phyloP scores from a whole-genome alignment of 2,113 vertebrate species.

The Cervus canadensis region DNA sequence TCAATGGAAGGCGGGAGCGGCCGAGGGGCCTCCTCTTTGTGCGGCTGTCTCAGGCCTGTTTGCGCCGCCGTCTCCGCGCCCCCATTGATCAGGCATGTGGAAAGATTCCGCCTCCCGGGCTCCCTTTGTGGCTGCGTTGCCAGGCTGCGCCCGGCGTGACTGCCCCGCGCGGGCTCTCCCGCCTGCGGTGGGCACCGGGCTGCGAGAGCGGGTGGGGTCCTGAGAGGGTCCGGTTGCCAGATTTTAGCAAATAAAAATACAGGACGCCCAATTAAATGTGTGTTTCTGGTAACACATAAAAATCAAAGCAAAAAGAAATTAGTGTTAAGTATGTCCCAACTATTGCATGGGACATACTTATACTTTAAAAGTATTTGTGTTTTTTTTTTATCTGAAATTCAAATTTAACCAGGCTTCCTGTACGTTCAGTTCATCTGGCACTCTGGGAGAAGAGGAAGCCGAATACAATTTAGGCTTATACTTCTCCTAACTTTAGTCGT shows the following conservation, averaged over 20 bases:
- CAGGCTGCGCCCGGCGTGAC: slow-evolving; percentile 85
- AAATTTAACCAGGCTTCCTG: not conserved
- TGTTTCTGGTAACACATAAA: not conserved
- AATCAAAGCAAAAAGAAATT: not conserved
- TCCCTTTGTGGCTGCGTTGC: slow-evolving; percentile 86
- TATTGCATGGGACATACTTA: not conserved
- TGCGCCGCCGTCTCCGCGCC: slow-evolving; percentile 86
- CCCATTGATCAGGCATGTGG: slow-evolving; percentile 91
- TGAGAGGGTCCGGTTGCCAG: not conserved
- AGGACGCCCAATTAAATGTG: not conserved
- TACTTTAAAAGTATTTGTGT: not conserved
- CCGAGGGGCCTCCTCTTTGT: slow-evolving; percentile 83
- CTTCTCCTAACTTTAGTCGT: not conserved
- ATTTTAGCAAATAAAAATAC: not conserved
- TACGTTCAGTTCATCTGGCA: not conserved
- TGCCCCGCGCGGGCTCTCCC: slow-evolving; percentile 56
- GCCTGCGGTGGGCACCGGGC: slow-evolving; percentile 58
- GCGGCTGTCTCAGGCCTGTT: slow-evolving; percentile 88
- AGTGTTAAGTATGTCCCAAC: slow-evolving; percentile 9
- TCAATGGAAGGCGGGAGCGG: slow-evolving; percentile 85
- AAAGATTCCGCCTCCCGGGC: slow-evolving; percentile 87
- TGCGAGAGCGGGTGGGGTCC: slow-evolving; percentile 4
- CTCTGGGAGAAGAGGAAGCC: not conserved
- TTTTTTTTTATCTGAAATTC: not conserved
- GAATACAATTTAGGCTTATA: not conserved